Conservation (phyloP, 53 echinoderm and acorn worm species). For the Hippasteria phrygiana region DNA sequence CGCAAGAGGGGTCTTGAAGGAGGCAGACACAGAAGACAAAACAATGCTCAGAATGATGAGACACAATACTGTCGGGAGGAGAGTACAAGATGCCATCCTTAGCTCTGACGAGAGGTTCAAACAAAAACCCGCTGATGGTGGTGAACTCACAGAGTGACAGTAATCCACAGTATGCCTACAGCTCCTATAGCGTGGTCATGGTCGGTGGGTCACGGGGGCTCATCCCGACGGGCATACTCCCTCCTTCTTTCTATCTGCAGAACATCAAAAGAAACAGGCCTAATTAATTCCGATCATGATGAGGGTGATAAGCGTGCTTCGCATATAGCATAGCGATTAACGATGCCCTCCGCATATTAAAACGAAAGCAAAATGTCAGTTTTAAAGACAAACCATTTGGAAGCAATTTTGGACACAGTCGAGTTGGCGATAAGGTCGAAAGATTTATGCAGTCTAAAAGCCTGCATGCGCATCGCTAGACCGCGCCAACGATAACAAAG, state of each 20-base stretch:
- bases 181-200: conserved; percentile 38
- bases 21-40: conserved; percentile 3
- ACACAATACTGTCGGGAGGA: neutral
- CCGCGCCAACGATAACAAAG: neutral
- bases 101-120: neutral
- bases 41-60: neutral
- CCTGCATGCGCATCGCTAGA: neutral
- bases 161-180: neutral
- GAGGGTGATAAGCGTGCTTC: conserved; percentile 13
- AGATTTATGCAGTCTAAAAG: neutral
- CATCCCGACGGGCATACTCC: neutral
- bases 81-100: neutral
- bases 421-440: neutral
- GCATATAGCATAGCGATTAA: conserved; percentile 27
- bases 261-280: conserved; percentile 37
- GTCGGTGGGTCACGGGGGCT: conserved; percentile 10
- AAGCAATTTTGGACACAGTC: conserved; percentile 17
- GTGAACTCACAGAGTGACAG: too few relatives aligned
- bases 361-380: neutral
- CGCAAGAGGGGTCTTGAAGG: neutral
- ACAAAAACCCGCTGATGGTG: neutral
- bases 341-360: conserved; percentile 36
- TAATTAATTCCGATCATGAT: conserved; percentile 53
- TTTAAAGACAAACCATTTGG: conserved; percentile 10
- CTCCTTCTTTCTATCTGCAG: conserved; percentile 11